phyloP scores from a whole-genome alignment of 2,797 vertebrate genomes.

The Sciaenops ocellatus region DNA sequence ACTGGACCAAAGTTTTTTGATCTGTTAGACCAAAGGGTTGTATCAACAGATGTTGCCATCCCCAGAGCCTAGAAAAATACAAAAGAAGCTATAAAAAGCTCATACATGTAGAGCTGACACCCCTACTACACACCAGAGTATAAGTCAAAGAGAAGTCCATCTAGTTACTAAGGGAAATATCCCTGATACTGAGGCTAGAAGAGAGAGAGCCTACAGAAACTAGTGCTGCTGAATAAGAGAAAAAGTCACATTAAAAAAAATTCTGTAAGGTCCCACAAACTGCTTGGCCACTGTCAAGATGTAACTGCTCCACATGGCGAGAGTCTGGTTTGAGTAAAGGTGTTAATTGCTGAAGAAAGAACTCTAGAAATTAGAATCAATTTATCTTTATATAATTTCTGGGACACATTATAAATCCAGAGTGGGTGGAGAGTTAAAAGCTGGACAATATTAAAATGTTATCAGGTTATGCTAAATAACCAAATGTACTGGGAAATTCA shows the following conservation, averaged over 20 bases:
- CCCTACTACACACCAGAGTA: not conserved
- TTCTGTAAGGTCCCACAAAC: not conserved
- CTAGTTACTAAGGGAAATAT: not conserved
- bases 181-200: not conserved
- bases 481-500: not conserved
- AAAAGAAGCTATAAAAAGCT: no score
- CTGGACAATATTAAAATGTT: not conserved
- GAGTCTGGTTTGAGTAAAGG: slow-evolving; percentile 1
- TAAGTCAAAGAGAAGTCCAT: not conserved
- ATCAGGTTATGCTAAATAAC: not conserved
- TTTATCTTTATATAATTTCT: not conserved
- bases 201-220: not conserved
- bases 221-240: slow-evolving; percentile 9
- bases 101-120: not conserved
- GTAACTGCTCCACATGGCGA: not conserved
- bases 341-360: not conserved
- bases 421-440: not conserved
- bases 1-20: no score
- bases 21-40: not conserved
- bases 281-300: not conserved
- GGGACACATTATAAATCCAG: not conserved
- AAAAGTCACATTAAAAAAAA: not conserved
- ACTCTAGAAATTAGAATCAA: not conserved
- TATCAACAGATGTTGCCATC: not conserved
- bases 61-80: not conserved